Conservation (phyloP, 64 coral and sea anemone genomes). For the Actinia tenebrosa region DNA sequence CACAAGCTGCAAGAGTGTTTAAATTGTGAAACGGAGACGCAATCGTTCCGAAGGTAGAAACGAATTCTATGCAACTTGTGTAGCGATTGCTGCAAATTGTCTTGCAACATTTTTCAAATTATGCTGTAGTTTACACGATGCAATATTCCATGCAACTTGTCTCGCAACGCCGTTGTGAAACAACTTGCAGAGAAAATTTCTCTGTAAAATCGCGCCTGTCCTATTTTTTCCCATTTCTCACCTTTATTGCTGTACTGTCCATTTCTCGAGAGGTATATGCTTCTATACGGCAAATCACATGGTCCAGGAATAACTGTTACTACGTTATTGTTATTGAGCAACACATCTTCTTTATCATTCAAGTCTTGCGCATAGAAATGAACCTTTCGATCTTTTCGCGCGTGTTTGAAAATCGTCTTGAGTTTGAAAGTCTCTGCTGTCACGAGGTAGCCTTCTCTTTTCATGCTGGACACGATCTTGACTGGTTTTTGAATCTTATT, state of each 20-base stretch:
- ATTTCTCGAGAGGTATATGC: conserved; percentile 49
- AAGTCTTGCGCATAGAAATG: conserved; percentile 89
- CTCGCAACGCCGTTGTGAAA: too few species aligned
- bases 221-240: background rate
- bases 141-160: too few species aligned
- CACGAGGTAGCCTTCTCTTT: conserved; percentile 81
- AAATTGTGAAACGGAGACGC: too few species aligned
- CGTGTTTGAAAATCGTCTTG: conserved; percentile 94
- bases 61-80: too few species aligned
- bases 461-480: conserved; percentile 88
- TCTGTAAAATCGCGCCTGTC: too few species aligned
- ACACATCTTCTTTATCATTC: conserved; percentile 58
- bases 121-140: too few species aligned
- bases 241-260: conserved; percentile 39
- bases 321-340: conserved; percentile 76
- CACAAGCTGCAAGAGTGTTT: too few species aligned
- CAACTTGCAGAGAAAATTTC: too few species aligned
- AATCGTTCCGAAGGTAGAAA: too few species aligned
- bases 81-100: too few species aligned
- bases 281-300: conserved; percentile 63
- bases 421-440: conserved; percentile 94
- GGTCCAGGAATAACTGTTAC: conserved; percentile 67
- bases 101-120: too few species aligned
- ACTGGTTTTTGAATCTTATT: conserved; percentile 87
- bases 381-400: conserved; percentile 85